A percentile compares a stretch with the other conserved stretches of the same genome.
These are phyloP conservation scores for Bubalus kerabau DNA, from an alignment of 2,113 vertebrate species.

Conservation along the genomic window DNA sequence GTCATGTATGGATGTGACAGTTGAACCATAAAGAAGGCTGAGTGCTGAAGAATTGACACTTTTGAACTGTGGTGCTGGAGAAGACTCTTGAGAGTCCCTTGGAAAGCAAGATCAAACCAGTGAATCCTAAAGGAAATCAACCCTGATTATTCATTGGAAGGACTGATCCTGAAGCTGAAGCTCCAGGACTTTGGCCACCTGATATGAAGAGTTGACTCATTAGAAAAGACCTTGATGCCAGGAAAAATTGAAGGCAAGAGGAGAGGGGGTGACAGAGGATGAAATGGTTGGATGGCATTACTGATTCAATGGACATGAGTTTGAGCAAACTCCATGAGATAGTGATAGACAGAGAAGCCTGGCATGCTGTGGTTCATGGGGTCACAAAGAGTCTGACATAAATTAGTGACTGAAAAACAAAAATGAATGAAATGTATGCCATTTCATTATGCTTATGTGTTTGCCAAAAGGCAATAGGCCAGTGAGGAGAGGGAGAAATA, in stretches of 20 bases:
- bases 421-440: neutral
- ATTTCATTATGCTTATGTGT: neutral
- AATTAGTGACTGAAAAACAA: neutral
- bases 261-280: neutral
- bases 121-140: neutral
- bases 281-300: neutral
- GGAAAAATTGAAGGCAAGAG: neutral
- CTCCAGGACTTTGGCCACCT: neutral
- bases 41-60: neutral
- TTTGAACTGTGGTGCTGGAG: neutral
- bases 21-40: neutral
- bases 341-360: neutral
- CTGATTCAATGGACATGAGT: neutral
- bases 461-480: neutral
- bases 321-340: neutral
- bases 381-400: neutral
- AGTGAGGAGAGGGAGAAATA: neutral
- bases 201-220: neutral
- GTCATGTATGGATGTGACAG: neutral
- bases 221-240: neutral
- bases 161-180: neutral
- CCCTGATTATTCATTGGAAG: neutral
- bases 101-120: neutral
- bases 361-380: neutral
- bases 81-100: neutral